Conservation (phyloP, 1,140 invertebrate genomes). For the Heliconius eleuchia region DNA sequence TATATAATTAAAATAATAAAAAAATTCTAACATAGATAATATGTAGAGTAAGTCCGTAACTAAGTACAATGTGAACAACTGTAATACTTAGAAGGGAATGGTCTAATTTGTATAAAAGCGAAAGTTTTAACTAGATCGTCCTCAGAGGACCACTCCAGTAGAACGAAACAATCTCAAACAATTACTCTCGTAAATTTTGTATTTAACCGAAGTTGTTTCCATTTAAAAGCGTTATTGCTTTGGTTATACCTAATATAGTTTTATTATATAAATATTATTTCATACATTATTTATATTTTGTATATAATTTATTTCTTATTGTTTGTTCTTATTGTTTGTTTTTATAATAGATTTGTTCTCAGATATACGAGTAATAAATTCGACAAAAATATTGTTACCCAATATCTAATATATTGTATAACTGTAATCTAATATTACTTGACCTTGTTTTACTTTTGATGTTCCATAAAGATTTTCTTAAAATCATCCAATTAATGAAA, state of each 20-base stretch:
- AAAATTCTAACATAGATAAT: background rate
- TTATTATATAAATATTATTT: no score
- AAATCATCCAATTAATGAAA: no score
- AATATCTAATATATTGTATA: background rate
- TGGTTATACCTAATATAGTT: no score
- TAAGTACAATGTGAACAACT: constrained; percentile 12
- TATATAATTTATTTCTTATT: background rate
- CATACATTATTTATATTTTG: no score
- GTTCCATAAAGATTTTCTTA: no score
- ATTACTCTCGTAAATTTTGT: constrained; percentile 34
- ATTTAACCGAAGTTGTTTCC: constrained; percentile 30
- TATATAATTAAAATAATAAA: background rate
- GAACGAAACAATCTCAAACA: constrained; percentile 38
- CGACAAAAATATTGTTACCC: background rate
- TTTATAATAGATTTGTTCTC: background rate
- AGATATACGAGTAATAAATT: background rate
- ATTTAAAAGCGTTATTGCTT: constrained; percentile 6
- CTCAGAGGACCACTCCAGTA: constrained; percentile 34
- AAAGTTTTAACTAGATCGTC: constrained; percentile 40
- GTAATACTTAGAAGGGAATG: constrained; percentile 31
- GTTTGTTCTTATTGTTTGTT: constrained; percentile 1
- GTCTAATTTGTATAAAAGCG: constrained; percentile 36
- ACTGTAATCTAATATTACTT: no score
- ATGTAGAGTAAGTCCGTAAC: background rate
- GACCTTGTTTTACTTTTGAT: no score